Conservation (phyloP, 2,113 vertebrate species). For the Amia ocellicauda region DNA sequence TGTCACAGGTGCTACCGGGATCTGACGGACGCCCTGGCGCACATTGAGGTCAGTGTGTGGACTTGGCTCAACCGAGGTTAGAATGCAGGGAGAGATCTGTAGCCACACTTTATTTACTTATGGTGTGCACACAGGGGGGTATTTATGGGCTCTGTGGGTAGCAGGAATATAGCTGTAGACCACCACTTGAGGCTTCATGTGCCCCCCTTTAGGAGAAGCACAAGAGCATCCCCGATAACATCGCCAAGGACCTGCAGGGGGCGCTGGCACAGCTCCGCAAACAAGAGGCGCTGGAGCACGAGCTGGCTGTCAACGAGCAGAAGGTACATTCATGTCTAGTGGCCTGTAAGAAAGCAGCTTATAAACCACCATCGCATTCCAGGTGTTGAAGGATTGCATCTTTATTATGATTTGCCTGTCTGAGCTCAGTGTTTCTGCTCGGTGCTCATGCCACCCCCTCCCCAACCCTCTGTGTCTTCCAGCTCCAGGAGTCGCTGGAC, state of each 20-base stretch:
- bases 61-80: too few relatives aligned
- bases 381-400: too few relatives aligned
- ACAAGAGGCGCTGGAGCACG: constrained; percentile 70
- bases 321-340: constrained; percentile 61
- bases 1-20: constrained; percentile 70
- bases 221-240: constrained; percentile 71
- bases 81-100: too few relatives aligned
- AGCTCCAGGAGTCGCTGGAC: constrained; percentile 81
- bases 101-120: too few relatives aligned
- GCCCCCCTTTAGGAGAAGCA: constrained; percentile 66
- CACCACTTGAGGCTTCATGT: neutral
- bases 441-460: too few relatives aligned
- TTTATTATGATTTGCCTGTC: too few relatives aligned
- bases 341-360: too few relatives aligned
- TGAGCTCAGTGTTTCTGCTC: too few relatives aligned
- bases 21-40: constrained; percentile 68
- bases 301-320: constrained; percentile 65
- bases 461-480: constrained; percentile 3
- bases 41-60: constrained; percentile 70
- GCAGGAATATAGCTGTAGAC: neutral
- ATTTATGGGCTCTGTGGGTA: neutral
- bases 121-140: too few relatives aligned
- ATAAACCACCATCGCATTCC: too few relatives aligned
- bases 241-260: constrained; percentile 73
- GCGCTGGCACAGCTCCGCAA: constrained; percentile 74